Percentiles rank a stretch among this genome's conserved stretches.
Conservation (phyloP, 2,888 invertebrate genomes). For the Noctua janthina region DNA sequence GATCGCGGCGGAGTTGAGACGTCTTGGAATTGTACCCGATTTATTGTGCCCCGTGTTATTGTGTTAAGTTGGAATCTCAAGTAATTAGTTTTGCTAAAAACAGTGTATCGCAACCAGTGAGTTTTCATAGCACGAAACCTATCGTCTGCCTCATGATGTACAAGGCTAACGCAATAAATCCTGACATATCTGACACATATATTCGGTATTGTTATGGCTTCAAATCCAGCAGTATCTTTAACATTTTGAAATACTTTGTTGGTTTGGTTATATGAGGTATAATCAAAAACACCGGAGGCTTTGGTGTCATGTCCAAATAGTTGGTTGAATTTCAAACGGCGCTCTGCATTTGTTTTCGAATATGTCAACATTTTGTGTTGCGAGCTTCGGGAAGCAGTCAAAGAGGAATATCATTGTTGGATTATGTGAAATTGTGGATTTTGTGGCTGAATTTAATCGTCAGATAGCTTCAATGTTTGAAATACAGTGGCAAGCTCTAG, state of each 20-base stretch:
- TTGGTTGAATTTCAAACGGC: constrained; percentile 12
- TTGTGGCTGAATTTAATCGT: background rate
- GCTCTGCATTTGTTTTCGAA: background rate
- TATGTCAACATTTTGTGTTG: background rate
- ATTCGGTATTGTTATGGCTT: constrained; percentile 11
- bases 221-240: constrained; percentile 41
- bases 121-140: too few species aligned
- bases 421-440: background rate
- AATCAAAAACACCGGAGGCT: constrained; percentile 26
- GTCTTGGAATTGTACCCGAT: too few species aligned
- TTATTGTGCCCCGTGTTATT: too few species aligned
- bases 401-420: background rate
- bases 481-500: too few species aligned
- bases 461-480: background rate
- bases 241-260: constrained; percentile 41
- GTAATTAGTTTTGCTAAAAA: too few species aligned
- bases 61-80: too few species aligned
- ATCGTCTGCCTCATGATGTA: too few species aligned
- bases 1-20: too few species aligned
- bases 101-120: too few species aligned
- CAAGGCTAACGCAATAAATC: too few species aligned
- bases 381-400: background rate
- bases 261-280: background rate
- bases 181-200: background rate
- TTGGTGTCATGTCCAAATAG: background rate